Base-by-base conservation (phyloP, 2,888 invertebrate genomes). In the Polietes domitor region DNA sequence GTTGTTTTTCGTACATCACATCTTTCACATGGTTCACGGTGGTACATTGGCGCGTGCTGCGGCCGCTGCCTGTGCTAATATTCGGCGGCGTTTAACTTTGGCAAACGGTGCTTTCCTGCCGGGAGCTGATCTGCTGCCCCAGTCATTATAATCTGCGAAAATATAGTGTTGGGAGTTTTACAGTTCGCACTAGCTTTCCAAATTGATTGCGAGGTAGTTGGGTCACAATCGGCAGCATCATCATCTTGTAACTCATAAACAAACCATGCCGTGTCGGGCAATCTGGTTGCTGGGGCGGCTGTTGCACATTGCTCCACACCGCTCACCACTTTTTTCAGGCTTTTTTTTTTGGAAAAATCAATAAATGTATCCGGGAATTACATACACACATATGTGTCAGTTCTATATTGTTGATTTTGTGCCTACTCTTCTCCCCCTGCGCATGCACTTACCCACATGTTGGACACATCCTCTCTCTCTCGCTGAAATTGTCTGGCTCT, bases 331-430 rank as follows among this genome's bases (percentile, higher is more conserved):
- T 37, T 63, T n/a, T 63, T 63, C 1, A 21, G 58, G 63, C 41
- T 77, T 72, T 81, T 2, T 68, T 71, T 53, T 26, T 53, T 73
- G 68, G 76, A 84, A 84, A 84, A 84, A 84, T 84, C 84, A 79
- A 84, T 84, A 84, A 78, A 81, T 81, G 53, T 84, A 76, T 78
- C 76, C 70, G 78, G 84, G 84, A 55, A 58, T 58, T 68, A n/a
- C n/a, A n/a, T n/a, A n/a, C n/a, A n/a, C n/a, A n/a, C n/a, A n/a
- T n/a, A 50, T 61, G 72, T 50, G 55, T 28, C 37, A 70, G 17
- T 24, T 65, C 61, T 61, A 28, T 28, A 32, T 61, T 61, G 28
- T 7, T n/a, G 28, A 5, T 61, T 21, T 10, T 17, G n/a, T 71
- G n/a, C 21, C 21, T 12, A 19, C 43, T 73, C 9, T 19, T 74